Conservation (phyloP, 1,140 invertebrate genomes). For the Eupeodes corollae region DNA sequence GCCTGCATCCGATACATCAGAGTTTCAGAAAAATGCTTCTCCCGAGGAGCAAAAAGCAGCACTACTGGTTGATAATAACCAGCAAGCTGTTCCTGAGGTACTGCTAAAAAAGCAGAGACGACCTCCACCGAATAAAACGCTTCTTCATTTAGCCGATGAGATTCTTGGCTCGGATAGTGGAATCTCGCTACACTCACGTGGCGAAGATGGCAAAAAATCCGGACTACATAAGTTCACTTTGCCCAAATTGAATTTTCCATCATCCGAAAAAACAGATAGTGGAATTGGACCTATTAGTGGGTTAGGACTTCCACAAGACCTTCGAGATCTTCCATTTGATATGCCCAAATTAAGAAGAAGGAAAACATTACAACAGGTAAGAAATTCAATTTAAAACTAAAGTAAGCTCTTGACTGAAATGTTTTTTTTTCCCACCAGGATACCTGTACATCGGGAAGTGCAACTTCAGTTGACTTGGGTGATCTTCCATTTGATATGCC, state of each 20-base stretch:
- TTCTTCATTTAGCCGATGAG: conserved; percentile 61
- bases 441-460: conserved; percentile 55
- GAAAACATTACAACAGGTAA: conserved; percentile 39
- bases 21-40: conserved; percentile 60
- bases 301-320: conserved; percentile 38
- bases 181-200: conserved; percentile 66
- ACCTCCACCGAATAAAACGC: conserved; percentile 62
- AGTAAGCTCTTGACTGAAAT: background rate
- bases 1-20: conserved; percentile 63
- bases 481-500: conserved; percentile 83
- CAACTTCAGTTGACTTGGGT: conserved; percentile 60
- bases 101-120: conserved; percentile 40
- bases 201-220: conserved; percentile 54
- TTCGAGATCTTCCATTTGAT: conserved; percentile 70
- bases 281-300: conserved; percentile 27
- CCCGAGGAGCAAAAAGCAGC: conserved; percentile 44
- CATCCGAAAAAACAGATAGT: conserved; percentile 36
- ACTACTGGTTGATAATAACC: conserved; percentile 11
- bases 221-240: conserved; percentile 45
- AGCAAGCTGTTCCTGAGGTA: conserved; percentile 1
- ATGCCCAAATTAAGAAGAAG: conserved; percentile 77
- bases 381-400: background rate
- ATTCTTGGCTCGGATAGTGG: conserved; percentile 75
- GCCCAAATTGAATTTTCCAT: conserved; percentile 41
- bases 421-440: conserved; percentile 39